Evolutionary conservation across 2,888 invertebrate genomes (phyloP).

Genomic region (Brenthis daphne): DNA sequence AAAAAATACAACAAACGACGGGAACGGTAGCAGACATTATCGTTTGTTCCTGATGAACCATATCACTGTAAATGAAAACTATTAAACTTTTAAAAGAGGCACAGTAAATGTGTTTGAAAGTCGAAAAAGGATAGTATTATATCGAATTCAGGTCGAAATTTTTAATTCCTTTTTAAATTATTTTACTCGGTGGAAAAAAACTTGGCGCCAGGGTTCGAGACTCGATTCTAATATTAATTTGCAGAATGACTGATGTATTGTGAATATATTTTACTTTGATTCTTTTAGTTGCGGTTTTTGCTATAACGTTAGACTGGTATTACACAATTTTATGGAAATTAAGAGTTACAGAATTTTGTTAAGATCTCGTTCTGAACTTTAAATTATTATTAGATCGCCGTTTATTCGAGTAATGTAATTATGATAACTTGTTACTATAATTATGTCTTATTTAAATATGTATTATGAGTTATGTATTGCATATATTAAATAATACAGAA

Average conservation of each 20-base stretch:
- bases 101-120: conserved; percentile 59
- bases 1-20: conserved; percentile 55
- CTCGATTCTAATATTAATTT: conserved; percentile 41
- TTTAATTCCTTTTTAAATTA: conserved; percentile 49
- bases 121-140: conserved; percentile 50
- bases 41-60: conserved; percentile 66
- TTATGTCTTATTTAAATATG: too few relatives aligned
- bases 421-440: too few relatives aligned
- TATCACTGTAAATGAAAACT: conserved; percentile 69
- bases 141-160: conserved; percentile 48
- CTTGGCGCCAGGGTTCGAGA: conserved; percentile 59
- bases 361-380: not conserved
- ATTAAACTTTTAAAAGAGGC: conserved; percentile 43
- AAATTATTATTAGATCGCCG: too few relatives aligned
- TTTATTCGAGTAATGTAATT: too few relatives aligned
- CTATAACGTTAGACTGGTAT: not conserved
- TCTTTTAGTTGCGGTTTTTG: conserved; percentile 21
- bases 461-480: too few relatives aligned
- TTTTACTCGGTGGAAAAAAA: conserved; percentile 41
- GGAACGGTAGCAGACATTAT: conserved; percentile 75
- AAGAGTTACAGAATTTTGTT: not conserved
- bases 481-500: too few relatives aligned
- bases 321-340: conserved; percentile 9
- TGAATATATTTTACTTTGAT: conserved; percentile 35
- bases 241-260: conserved; percentile 42